Percentiles rank a stretch among this genome's conserved stretches.
phyloP scores from a whole-genome alignment of 2,888 invertebrate species.

The Pyrrhosoma nymphula region DNA sequence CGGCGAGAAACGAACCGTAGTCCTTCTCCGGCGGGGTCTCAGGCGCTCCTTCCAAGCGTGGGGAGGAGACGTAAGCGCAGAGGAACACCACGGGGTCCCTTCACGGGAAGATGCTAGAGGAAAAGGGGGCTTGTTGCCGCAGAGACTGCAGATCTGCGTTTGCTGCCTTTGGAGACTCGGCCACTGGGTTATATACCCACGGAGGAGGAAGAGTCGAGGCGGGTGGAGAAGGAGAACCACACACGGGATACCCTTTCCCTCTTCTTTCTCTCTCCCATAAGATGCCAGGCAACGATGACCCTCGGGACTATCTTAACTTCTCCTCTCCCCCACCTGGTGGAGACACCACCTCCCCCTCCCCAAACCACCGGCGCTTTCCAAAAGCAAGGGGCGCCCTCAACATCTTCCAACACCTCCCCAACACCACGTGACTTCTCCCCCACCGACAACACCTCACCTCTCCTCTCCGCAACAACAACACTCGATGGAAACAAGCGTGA shows the following conservation, averaged over 20 bases:
- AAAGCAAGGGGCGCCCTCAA: neutral
- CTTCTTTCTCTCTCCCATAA: constrained; percentile 49
- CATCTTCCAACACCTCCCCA: neutral
- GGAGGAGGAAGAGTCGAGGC: neutral
- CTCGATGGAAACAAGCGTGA: neutral
- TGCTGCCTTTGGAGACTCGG: constrained; percentile 35
- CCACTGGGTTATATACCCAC: constrained; percentile 55
- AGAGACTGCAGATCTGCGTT: constrained; percentile 64
- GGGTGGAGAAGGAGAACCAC: neutral
- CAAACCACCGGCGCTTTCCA: neutral
- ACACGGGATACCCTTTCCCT: constrained; percentile 47
- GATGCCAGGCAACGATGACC: constrained; percentile 62
- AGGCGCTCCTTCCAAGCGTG: neutral
- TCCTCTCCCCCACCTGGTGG: neutral
- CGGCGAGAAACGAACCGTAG: neutral
- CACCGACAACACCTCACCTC: neutral
- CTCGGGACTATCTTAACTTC: neutral
- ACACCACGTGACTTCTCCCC: neutral
- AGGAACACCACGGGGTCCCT: neutral
- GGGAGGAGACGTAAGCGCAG: neutral
- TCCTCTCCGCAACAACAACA: neutral
- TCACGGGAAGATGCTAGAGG: neutral
- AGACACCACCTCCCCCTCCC: neutral
- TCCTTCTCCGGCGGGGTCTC: neutral
- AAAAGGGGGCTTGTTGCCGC: neutral